A percentile compares a stretch with the other conserved stretches of the same genome.
phyloP scores from a whole-genome alignment of 2,797 vertebrate species.

The Girardinus metallicus region DNA sequence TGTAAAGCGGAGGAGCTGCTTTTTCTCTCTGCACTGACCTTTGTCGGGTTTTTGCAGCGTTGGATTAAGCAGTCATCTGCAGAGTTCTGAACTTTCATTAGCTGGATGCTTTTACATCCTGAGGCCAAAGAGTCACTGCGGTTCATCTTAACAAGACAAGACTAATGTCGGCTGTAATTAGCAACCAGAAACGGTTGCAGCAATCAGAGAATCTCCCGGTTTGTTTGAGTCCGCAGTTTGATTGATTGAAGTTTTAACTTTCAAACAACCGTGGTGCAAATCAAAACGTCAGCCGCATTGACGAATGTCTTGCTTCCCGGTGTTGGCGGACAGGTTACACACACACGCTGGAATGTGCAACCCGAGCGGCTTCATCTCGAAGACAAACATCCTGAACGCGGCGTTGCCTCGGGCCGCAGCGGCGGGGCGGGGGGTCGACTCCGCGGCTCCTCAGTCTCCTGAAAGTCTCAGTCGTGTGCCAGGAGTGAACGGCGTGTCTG shows the following conservation, averaged over 20 bases:
- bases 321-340: slow-evolving; percentile 37
- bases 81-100: slow-evolving; percentile 8
- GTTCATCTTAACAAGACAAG: slow-evolving; percentile 34
- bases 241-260: slow-evolving; percentile 4
- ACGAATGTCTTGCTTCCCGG: slow-evolving; percentile 20
- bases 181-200: neutral
- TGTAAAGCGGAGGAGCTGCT: slow-evolving; percentile 30
- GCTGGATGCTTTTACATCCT: slow-evolving; percentile 7
- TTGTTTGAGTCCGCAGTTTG: slow-evolving; percentile 3
- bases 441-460: slow-evolving; percentile 40
- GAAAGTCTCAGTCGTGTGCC: slow-evolving; percentile 55
- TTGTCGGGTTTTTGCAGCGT: slow-evolving; percentile 13
- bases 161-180: slow-evolving; percentile 34
- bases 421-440: slow-evolving; percentile 14
- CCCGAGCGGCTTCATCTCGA: slow-evolving; percentile 36
- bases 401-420: slow-evolving; percentile 39
- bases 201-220: neutral
- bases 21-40: slow-evolving; percentile 2
- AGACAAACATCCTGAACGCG: slow-evolving; percentile 43
- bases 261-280: neutral
- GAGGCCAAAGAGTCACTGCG: slow-evolving; percentile 5
- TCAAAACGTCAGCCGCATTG: slow-evolving; percentile 31
- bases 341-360: slow-evolving; percentile 52
- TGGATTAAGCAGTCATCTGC: slow-evolving; percentile 8
- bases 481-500: slow-evolving; percentile 33